Evolutionary conservation across 1,140 invertebrate species (phyloP).

Genomic region (Nymphalis io): DNA sequence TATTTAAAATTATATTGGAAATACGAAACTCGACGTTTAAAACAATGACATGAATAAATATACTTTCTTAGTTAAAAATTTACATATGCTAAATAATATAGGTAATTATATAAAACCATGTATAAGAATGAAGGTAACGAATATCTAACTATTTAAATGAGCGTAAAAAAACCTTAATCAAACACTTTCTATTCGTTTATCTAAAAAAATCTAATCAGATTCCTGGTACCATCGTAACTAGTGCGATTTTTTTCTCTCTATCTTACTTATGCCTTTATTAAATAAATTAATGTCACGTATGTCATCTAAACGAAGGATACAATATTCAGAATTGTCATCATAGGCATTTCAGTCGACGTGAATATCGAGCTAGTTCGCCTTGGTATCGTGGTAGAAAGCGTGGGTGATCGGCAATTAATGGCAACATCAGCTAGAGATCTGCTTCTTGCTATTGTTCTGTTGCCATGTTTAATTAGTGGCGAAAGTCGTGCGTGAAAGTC

Average conservation of each 20-base stretch:
- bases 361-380: conserved; percentile 51
- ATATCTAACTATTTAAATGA: not conserved
- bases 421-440: conserved; percentile 66
- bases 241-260: not conserved
- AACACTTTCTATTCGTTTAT: conserved; percentile 8
- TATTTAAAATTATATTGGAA: not conserved
- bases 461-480: conserved; percentile 66
- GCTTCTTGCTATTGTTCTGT: conserved; percentile 69
- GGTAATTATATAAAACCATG: not conserved
- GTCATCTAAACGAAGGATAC: not conserved
- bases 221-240: not conserved
- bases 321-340: conserved; percentile 32
- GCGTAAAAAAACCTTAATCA: not conserved
- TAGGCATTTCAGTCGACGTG: conserved; percentile 29
- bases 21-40: not conserved
- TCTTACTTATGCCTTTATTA: not conserved
- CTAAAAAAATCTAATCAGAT: not conserved
- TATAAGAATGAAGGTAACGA: not conserved
- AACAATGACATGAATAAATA: not conserved
- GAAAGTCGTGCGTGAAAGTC: conserved; percentile 75
- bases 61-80: not conserved
- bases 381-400: conserved; percentile 64
- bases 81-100: not conserved
- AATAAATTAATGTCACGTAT: not conserved
- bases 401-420: conserved; percentile 72